A percentile compares a stretch with the other conserved stretches of the same genome.
Evolutionary conservation across 2,113 vertebrate genomes (phyloP).

Genomic region (Rhabdornis inornatus): DNA sequence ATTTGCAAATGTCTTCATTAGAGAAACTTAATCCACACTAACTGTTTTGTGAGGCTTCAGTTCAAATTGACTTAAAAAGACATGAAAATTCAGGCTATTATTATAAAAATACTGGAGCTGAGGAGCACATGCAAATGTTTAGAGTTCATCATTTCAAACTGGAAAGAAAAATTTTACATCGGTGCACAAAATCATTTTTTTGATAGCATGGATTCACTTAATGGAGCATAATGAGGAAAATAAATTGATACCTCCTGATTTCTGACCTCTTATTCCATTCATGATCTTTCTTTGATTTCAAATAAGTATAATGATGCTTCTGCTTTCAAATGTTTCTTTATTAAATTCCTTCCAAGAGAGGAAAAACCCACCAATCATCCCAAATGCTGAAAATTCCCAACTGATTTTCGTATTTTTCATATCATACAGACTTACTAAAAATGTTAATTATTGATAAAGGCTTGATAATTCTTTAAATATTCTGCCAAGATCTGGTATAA

Average conservation of each 20-base stretch:
- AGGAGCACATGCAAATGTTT: neutral
- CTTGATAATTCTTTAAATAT: conserved; percentile 32
- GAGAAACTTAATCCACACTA: neutral
- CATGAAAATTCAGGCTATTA: neutral
- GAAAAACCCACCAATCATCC: neutral
- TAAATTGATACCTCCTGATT: neutral
- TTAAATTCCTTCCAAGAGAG: neutral
- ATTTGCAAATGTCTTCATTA: neutral
- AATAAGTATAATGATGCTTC: neutral
- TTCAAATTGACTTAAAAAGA: neutral
- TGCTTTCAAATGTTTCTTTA: neutral
- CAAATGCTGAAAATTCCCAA: neutral
- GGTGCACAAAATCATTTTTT: neutral
- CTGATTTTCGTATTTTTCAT: conserved; percentile 1
- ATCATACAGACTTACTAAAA: neutral
- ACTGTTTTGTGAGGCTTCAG: neutral
- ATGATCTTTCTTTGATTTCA: neutral
- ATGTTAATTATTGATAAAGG: neutral
- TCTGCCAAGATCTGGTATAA: neutral
- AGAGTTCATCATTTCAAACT: neutral
- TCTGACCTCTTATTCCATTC: neutral
- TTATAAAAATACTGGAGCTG: neutral
- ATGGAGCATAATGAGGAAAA: neutral
- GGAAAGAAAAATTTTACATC: neutral
- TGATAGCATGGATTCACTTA: neutral